phyloP scores from a whole-genome alignment of 2,113 vertebrate species.

The Toxotes chatareus region DNA sequence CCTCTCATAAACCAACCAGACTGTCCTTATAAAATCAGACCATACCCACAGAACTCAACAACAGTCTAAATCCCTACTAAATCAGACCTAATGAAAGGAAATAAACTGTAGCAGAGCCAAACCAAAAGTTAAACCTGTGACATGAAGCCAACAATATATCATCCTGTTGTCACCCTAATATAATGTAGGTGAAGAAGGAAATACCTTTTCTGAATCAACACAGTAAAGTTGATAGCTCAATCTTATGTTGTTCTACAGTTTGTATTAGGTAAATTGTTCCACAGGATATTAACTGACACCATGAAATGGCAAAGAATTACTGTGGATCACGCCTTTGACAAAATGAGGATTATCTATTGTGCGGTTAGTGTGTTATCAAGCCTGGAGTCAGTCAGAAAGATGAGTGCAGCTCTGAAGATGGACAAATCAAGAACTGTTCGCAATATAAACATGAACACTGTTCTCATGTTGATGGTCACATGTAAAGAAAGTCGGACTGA shows the following conservation, averaged over 20 bases:
- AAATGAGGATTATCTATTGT: not conserved
- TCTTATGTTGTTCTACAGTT: not conserved
- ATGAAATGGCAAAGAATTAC: not conserved
- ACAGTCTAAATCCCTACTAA: not conserved
- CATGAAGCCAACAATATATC: not conserved
- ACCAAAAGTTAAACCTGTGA: not conserved
- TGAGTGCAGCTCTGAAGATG: not conserved
- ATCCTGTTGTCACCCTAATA: no score
- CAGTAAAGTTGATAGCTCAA: not conserved
- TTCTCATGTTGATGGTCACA: conserved; percentile 19
- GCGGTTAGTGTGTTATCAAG: not conserved
- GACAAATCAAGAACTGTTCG: not conserved
- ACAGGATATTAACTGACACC: conserved; percentile 3
- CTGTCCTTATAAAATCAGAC: not conserved
- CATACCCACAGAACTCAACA: no score
- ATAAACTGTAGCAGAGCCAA: not conserved
- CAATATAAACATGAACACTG: not conserved
- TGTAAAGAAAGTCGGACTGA: not conserved
- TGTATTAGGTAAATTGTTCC: conserved; percentile 1
- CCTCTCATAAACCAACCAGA: not conserved
- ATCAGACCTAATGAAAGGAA: not conserved
- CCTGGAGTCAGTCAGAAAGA: not conserved
- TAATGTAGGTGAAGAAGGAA: not conserved
- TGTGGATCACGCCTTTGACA: not conserved
- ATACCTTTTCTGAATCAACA: not conserved